Evolutionary conservation across 2,113 vertebrate genomes (phyloP).

Genomic region (Oryzias curvinotus): DNA sequence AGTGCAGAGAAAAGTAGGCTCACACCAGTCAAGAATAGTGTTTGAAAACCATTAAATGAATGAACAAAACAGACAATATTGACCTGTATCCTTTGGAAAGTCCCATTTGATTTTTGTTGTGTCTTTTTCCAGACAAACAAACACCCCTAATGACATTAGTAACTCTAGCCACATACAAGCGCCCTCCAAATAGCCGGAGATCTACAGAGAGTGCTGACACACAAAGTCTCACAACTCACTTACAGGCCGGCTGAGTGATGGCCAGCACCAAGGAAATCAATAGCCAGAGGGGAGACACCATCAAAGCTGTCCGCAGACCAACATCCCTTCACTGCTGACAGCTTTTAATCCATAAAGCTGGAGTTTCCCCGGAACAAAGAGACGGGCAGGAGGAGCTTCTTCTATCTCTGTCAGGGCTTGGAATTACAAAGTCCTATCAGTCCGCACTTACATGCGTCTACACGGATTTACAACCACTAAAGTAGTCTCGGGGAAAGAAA

Average conservation of each 20-base stretch:
- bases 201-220: slow-evolving; percentile 53
- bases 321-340: slow-evolving; percentile 59
- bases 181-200: slow-evolving; percentile 38
- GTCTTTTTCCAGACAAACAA: not conserved
- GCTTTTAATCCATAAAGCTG: slow-evolving; percentile 68
- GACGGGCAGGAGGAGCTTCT: slow-evolving; percentile 32
- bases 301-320: slow-evolving; percentile 67
- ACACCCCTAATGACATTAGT: slow-evolving; percentile 27
- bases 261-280: slow-evolving; percentile 70
- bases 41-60: not conserved
- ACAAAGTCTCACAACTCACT: slow-evolving; percentile 73
- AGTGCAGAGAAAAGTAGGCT: too few relatives aligned
- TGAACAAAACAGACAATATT: not conserved
- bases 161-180: slow-evolving; percentile 43
- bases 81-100: not conserved
- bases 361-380: slow-evolving; percentile 53
- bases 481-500: not conserved
- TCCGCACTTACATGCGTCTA: slow-evolving; percentile 8
- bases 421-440: slow-evolving; percentile 46
- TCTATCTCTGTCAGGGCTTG: slow-evolving; percentile 50
- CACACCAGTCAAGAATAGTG: too few relatives aligned
- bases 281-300: slow-evolving; percentile 68
- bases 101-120: slow-evolving; percentile 2
- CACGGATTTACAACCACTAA: slow-evolving; percentile 3
- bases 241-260: slow-evolving; percentile 67